Base-by-base conservation (phyloP, 2,797 vertebrate species). In the Propithecus deckenii region DNA sequence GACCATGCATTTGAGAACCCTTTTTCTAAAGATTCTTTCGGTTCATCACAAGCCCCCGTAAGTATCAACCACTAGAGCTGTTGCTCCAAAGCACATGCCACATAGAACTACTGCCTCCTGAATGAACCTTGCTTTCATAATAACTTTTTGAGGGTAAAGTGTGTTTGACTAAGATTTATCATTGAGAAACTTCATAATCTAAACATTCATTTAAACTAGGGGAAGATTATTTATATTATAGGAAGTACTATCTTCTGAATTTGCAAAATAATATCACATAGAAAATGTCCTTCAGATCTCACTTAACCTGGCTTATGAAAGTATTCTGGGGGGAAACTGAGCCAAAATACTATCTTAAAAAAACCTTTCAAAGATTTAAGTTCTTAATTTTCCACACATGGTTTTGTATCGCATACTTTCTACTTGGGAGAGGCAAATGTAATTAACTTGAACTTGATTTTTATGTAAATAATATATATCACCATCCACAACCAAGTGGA, bases 1-100 rank as follows among this genome's bases (percentile, higher is more conserved):
- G 98, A 98, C 22, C 97, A 90, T 80, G 97, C 98, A 25, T 99
- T 99, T 97, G 99, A 99, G 98, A 98, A 99, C 59, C 98, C 99
- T 28, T 99, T 99, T 97, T 99, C 99, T 97, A 97, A 97, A 91
- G 98, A 98, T 86, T 87, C 97, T 32, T 99, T 99, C 93, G 98
- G 97, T 95, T 96, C 94, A 2, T 97, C 98, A 86, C 97, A 98
- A 97, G 95, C 97, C 69, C 95, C 98, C 96, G 99, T 99, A 99
- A 99, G 99, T 99, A 98, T 1, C 25, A 18, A 22, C 55, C 84
- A 23, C 55, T 48, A 32, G 71, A 86, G 18, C 61, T 50, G 17
- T 46, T 91, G 50, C 32, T 69, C 43, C 67, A n/a, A 65, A 35
- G 18, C 35, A 4, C 12, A 17, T 4, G 11, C 41, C 43, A 46